Evolutionary conservation across 64 coral and sea anemone species (phyloP), one percentile per base, ranked within the genome.

Genomic region (Dendrophyllia cribrosa): DNA sequence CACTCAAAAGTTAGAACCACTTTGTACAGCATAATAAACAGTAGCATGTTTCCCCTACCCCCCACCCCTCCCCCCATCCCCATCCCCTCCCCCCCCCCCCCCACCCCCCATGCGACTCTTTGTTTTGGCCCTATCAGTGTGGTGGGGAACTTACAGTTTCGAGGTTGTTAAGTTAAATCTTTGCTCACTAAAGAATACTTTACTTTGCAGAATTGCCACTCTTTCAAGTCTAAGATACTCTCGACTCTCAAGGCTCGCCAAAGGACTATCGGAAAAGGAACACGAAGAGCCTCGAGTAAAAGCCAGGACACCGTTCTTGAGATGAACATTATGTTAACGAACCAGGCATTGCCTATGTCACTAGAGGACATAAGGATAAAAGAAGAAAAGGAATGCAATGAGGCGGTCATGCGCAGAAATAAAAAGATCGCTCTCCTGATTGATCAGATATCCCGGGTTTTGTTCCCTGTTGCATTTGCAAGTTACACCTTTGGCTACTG

Each of bases 401-500:
- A 77, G 13, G 49, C 19, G 9, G 20, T 20, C 51, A 77, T 77
- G 51, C 75, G 17, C 20, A 52, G 51, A 23, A 77, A 50, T 7
- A 77, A 58, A 19, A 77, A 23, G 10, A 55, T 11, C 8, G 75
- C 75, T 12, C 9, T 55, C n/a, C 75, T 19, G 9, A 23, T 77
- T 23, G 75, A 77, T 49, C 48, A 23, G 20, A 55, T 77, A 24
- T 77, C 75, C 16, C 51, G 75, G 17, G n/a, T 77, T 55, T 24
- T 77, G 49, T 77, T 77, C 51, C 75, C 75, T 50, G 4, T 77
- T 0, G 20, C 75, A 8, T 77, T 77, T 77, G 75, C 48, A 0
- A 23, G 75, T 55, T 77, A 77, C 20, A 77, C 75, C 2, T 9
- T 77, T 49, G 75, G 75, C 19, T 77, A 77, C 50, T 77, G 75